Conservation (phyloP, 2,797 vertebrate genomes). For the Poeciliopsis turneri region DNA sequence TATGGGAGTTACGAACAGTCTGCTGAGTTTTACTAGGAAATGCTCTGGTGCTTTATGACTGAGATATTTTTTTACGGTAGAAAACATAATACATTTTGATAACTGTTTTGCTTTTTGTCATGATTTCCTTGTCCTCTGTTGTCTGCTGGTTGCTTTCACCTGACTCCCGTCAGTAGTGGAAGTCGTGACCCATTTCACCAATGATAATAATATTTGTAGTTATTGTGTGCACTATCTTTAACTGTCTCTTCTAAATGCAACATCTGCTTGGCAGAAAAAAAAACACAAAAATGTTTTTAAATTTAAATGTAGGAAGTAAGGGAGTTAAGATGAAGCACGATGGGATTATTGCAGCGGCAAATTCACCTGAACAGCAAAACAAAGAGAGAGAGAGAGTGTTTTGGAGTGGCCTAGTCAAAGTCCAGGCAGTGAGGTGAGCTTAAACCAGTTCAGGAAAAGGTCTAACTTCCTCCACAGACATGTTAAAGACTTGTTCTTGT, state of each 20-base stretch:
- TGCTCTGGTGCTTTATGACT: not conserved
- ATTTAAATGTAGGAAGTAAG: not conserved
- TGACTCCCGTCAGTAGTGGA: not conserved
- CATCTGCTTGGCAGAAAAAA: too few species aligned
- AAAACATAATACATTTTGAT: not conserved
- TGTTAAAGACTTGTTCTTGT: not conserved
- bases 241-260: too few species aligned
- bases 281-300: too few species aligned
- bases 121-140: not conserved
- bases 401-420: too few species aligned
- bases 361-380: not conserved
- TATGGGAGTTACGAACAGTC: not conserved
- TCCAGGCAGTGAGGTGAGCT: not conserved
- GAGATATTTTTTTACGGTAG: not conserved
- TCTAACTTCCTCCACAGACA: not conserved
- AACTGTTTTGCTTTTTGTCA: not conserved
- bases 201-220: too few species aligned
- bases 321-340: not conserved
- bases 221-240: too few species aligned
- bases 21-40: not conserved
- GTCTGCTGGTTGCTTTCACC: not conserved
- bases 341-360: not conserved
- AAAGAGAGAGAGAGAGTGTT: too few species aligned
- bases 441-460: not conserved
- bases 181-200: too few species aligned